Base-by-base conservation (phyloP, 2,113 vertebrate species). In the Solenodon paradoxus region DNA sequence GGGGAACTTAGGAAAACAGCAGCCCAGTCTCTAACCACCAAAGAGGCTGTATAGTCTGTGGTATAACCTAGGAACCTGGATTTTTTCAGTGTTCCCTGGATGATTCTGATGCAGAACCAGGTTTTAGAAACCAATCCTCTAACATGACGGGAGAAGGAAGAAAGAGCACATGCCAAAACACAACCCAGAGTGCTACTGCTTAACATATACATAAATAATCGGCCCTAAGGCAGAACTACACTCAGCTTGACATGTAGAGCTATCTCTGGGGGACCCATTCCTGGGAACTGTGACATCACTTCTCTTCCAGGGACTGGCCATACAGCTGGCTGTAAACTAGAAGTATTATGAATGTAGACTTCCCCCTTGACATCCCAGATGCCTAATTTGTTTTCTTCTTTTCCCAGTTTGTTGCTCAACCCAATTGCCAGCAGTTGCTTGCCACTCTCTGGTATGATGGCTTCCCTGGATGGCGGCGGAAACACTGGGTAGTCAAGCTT, bases 371-470 rank as follows among this genome's bases (percentile, higher is more conserved):
- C 32, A 47, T 47, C 75, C 20, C 24, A 42, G 15, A 75, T 92
- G 11, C 75, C 66, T 96, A 93, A 95, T 53, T 75, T 66, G 42
- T 92, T 95, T 35, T 94, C 68, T 91, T 96, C 71, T 80, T 90
- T 90, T 88, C 81, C 92, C 97, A 99, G 99, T 99, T 99, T 96
- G 99, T 99, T 59, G 99, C 99, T 84, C 99, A 99, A 98, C 99
- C 99, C 0, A 99, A 99, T 98, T 99, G 99, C 97, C 99, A 99
- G 98, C 99, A 99, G 98, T 98, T 99, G 3, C 98, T 99, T 64
- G 99, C 99, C 69, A 99, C 99, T 0, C 98, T 99, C 83, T 99
- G 99, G 99, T 99, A 99, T 0, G 99, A 99, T 0, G 99, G 99
- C 74, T 99, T 99, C 96, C 99, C 99, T 0, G 99, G 99, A 64